Base-by-base conservation (phyloP, 2,888 invertebrate genomes). In the Julus scanicus region DNA sequence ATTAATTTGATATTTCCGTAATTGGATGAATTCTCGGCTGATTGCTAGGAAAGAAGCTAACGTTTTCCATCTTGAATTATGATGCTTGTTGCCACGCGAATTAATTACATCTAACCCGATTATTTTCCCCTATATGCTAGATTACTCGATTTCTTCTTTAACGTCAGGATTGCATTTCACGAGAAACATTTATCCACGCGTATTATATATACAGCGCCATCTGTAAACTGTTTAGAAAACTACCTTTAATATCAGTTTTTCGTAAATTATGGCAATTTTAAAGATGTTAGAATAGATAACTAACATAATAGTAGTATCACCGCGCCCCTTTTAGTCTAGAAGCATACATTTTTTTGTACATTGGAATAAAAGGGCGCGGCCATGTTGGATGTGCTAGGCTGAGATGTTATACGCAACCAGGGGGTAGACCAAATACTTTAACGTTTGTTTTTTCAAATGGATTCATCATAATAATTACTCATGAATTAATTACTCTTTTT, bases 1-100 rank as follows among this genome's bases (percentile, higher is more conserved):
- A 71, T 71, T 71, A 71, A 71, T 71, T 71, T 71, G 71, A 71
- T 71, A n/a, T 71, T 71, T 71, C 71, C 71, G 71, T 71, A 71
- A 71, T 71, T 71, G 71, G 71, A 29, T 71, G 71, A 71, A 11
- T 71, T 71, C 71, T 71, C 20, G 29, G 71, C 29, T 71, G 71
- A 71, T 71, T 71, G 71, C 71, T 11, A 71, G 71, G 71, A 71
- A 71, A 71, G 71, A 11, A 71, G 29, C 71, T 71, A 29, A 71
- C 71, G 29, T 71, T 29, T 71, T 71, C 71, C 71, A 71, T 71
- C 29, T 71, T 71, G 71, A 71, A 71, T 71, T 71, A 71, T 71
- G 71, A 71, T 71, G 71, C 29, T 71, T 71, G 71, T 71, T 71
- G 71, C 71, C 71, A 29, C 71, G 71, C 71, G 71, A 71, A 71